Conservation (phyloP, 2,888 invertebrate genomes). For the Alloplasta piceator region DNA sequence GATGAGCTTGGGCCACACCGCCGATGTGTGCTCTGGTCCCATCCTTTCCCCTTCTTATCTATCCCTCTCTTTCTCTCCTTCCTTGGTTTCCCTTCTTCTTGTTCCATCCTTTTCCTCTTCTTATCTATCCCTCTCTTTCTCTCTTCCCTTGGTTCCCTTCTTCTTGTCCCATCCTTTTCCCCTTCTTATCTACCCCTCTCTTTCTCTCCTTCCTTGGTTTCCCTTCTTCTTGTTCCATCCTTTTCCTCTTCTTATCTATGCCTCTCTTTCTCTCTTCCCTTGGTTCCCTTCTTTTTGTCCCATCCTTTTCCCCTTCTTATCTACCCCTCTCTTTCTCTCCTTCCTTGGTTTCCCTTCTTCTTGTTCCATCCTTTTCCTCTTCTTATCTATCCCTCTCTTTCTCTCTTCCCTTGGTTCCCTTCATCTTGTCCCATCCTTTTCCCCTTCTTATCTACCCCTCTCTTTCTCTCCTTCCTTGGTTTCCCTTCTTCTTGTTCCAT, state of each 20-base stretch:
- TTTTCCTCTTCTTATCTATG: conserved; percentile 18
- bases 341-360: neutral
- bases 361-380: conserved; percentile 2
- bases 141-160: neutral
- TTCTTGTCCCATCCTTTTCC: conserved; percentile 7
- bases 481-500: neutral
- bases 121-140: conserved; percentile 17
- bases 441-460: conserved; percentile 10
- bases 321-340: conserved; percentile 16
- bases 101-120: neutral
- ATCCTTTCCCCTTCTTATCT: conserved; percentile 17
- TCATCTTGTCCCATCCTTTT: conserved; percentile 8
- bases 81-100: neutral
- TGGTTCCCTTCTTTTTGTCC: neutral
- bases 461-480: neutral
- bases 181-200: conserved; percentile 16
- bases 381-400: conserved; percentile 21
- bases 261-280: conserved; percentile 1
- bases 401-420: neutral
- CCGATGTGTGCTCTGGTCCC: conserved; percentile 5
- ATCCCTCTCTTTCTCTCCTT: conserved; percentile 6
- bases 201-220: neutral
- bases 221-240: neutral
- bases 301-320: conserved; percentile 2
- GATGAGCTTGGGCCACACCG: conserved; percentile 54